Evolutionary conservation across 1,140 invertebrate species (phyloP).

Genomic region (Phenacoccus solenopsis): DNA sequence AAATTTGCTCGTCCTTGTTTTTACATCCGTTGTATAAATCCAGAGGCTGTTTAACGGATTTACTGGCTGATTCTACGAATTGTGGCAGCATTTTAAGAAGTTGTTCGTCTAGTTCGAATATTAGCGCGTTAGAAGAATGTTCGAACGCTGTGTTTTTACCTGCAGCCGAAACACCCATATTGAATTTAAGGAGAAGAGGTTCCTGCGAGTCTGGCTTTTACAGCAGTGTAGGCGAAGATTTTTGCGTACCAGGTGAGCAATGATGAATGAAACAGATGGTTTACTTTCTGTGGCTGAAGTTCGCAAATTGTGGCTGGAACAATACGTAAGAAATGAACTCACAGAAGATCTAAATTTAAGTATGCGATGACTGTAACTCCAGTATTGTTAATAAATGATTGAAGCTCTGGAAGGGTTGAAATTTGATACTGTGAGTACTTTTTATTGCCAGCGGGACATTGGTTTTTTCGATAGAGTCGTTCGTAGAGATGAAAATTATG

Average conservation of each 20-base stretch:
- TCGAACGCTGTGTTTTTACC: constrained; percentile 19
- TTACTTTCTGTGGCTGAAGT: no score
- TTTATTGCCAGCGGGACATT: no score
- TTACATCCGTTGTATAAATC: constrained; percentile 12
- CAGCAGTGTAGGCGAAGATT: constrained; percentile 65
- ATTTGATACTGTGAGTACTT: no score
- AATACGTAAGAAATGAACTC: no score
- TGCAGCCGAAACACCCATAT: constrained; percentile 12
- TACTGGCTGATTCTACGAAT: constrained; percentile 16
- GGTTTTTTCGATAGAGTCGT: no score
- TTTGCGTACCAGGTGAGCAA: constrained; percentile 35
- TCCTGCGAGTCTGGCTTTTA: constrained; percentile 82
- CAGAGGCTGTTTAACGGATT: constrained; percentile 18
- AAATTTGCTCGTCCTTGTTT: not conserved
- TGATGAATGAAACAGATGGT: no score
- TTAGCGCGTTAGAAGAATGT: constrained; percentile 20
- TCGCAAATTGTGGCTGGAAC: constrained; percentile 10
- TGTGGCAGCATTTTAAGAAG: constrained; percentile 10
- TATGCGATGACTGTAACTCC: no score
- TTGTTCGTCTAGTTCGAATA: constrained; percentile 22
- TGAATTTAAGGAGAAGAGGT: constrained; percentile 47
- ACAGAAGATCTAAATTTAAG: constrained; percentile 18
- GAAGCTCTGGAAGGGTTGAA: no score
- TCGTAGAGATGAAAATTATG: no score
- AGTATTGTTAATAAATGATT: no score